Evolutionary conservation across 2,113 vertebrate genomes (phyloP).

Genomic region (Crotalus tigris): DNA sequence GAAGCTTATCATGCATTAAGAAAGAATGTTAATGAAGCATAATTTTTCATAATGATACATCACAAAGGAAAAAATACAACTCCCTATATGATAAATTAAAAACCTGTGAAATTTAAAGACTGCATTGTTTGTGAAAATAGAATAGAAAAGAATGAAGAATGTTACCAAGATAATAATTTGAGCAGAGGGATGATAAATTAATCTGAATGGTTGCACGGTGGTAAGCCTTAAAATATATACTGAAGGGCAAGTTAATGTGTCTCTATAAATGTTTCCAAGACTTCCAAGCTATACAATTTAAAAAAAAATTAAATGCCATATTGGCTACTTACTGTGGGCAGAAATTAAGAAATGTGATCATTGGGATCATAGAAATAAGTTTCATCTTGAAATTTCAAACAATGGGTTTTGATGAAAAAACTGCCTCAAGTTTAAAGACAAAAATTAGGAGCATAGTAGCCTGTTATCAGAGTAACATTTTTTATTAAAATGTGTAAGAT

Average conservation of each 20-base stretch:
- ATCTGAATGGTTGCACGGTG: background rate
- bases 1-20: background rate
- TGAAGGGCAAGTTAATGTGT: background rate
- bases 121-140: background rate
- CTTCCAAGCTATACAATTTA: background rate
- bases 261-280: background rate
- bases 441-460: background rate
- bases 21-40: background rate
- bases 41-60: background rate
- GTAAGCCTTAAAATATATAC: background rate
- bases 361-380: background rate
- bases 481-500: background rate
- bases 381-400: background rate
- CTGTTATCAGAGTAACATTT: background rate
- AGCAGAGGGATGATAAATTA: background rate
- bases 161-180: background rate
- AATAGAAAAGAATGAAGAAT: background rate
- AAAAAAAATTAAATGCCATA: background rate
- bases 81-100: background rate
- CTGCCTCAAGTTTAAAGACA: background rate
- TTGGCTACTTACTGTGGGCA: background rate
- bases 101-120: background rate
- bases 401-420: background rate
- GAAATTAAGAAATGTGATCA: background rate
- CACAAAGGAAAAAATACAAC: background rate